Conservation (phyloP, 2,113 vertebrate species). For the Machaerirhynchus nigripectus region DNA sequence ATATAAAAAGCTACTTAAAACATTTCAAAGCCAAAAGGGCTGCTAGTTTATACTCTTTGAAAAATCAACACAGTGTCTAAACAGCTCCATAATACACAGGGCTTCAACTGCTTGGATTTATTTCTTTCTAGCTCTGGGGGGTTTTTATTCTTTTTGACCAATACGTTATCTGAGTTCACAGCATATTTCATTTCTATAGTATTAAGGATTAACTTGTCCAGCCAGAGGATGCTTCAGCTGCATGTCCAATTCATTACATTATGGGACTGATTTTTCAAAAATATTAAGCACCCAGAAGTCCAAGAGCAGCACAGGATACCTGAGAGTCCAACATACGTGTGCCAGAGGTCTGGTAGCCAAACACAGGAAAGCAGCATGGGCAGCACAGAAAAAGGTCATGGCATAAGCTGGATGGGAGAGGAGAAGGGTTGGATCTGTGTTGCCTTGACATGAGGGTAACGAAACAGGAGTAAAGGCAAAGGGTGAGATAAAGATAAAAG, state of each 20-base stretch:
- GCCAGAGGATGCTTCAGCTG: background rate
- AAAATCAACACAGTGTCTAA: constrained; percentile 56
- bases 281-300: background rate
- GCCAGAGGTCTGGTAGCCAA: background rate
- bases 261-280: background rate
- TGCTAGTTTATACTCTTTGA: constrained; percentile 56
- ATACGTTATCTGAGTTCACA: background rate
- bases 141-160: background rate
- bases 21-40: constrained; percentile 59
- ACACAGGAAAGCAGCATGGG: background rate
- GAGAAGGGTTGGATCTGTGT: background rate
- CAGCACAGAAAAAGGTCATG: background rate
- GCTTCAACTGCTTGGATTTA: constrained; percentile 21
- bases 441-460: background rate
- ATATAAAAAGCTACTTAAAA: constrained; percentile 67
- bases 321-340: background rate
- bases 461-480: background rate
- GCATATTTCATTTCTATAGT: constrained; percentile 39
- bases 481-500: background rate
- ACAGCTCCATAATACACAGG: constrained; percentile 30
- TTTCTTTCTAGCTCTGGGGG: background rate
- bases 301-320: background rate
- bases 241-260: background rate
- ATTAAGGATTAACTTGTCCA: constrained; percentile 39
- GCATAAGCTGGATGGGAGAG: background rate